Percentiles rank a stretch among this genome's conserved stretches.
Conservation (phyloP, 2,888 invertebrate genomes). For the Noctuana brunneofusca region DNA sequence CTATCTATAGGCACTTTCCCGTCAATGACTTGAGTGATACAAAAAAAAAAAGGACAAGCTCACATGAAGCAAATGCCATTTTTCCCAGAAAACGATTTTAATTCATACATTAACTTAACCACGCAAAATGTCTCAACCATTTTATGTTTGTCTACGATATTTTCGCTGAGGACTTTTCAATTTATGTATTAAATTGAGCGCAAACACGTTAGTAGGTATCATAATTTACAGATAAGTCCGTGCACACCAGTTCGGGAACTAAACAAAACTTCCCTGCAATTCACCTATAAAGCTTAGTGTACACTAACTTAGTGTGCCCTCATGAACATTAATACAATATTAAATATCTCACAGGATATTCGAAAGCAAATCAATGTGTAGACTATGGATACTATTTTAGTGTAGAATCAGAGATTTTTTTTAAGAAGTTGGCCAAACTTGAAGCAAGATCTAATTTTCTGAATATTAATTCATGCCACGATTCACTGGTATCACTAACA, state of each 20-base stretch:
- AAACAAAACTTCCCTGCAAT: conserved; percentile 17
- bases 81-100: no score
- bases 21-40: no score
- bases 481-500: no score
- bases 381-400: neutral
- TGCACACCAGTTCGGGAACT: conserved; percentile 2
- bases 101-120: no score
- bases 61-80: no score
- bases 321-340: conserved; percentile 13
- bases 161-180: neutral
- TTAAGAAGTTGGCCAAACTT: neutral
- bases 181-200: conserved; percentile 9
- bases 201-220: neutral
- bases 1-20: no score
- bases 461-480: no score
- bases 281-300: conserved; percentile 13
- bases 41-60: no score
- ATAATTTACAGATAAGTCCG: conserved; percentile 15
- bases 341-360: conserved; percentile 3
- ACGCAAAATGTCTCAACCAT: neutral
- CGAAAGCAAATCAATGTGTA: neutral
- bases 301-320: no score
- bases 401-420: neutral
- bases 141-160: neutral
- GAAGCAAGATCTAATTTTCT: neutral